A percentile compares a stretch with the other conserved stretches of the same genome.
phyloP scores from a whole-genome alignment of 2,888 invertebrate species.

The Bugulina stolonifera region DNA sequence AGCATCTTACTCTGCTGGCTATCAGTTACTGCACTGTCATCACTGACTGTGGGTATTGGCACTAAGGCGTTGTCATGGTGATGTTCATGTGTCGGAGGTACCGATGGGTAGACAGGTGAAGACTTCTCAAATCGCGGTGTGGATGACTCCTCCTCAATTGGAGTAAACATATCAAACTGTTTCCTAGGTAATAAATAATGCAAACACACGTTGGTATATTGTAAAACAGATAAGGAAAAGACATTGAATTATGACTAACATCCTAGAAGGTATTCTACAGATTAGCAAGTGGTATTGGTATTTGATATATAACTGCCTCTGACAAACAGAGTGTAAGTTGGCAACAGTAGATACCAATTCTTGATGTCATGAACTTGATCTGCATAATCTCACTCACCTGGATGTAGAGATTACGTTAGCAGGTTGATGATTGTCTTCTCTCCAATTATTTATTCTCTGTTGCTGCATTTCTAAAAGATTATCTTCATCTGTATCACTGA shows the following conservation, averaged over 20 bases:
- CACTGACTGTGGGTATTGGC: background rate
- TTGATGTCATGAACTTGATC: too few species aligned
- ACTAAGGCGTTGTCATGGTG: too few species aligned
- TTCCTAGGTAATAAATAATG: too few species aligned
- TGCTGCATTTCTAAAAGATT: background rate
- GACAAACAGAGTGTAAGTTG: too few species aligned
- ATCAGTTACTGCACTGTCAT: background rate
- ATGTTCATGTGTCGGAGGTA: too few species aligned
- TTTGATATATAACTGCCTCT: too few species aligned
- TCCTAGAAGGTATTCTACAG: too few species aligned
- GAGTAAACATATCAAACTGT: constrained; percentile 18
- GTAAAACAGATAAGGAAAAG: too few species aligned
- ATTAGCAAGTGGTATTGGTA: too few species aligned
- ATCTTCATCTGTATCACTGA: constrained; percentile 15
- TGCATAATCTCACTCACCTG: background rate
- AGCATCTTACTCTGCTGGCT: background rate
- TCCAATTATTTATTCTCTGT: background rate
- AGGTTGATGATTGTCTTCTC: constrained; percentile 17
- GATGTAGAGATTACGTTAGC: background rate
- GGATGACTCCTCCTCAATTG: constrained; percentile 20
- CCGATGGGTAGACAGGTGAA: background rate
- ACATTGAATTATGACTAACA: too few species aligned
- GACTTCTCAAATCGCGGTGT: background rate
- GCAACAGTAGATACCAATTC: too few species aligned
- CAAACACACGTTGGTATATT: too few species aligned